Conservation (phyloP, 2,797 vertebrate genomes). For the Danio choprae region DNA sequence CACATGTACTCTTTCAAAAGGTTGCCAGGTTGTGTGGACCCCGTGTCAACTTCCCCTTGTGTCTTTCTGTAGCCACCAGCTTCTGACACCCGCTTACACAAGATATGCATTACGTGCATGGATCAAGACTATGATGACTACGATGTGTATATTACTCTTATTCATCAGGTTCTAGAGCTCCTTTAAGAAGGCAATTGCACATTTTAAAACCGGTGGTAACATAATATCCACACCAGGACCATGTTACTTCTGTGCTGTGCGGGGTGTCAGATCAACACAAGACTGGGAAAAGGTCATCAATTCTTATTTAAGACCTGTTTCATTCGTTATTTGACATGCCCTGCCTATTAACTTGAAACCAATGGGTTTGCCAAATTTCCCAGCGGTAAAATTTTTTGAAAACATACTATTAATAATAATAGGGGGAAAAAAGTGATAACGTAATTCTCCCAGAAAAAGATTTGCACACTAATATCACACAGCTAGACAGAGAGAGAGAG, state of each 20-base stretch:
- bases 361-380: constrained; percentile 67
- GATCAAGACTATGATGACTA: constrained; percentile 62
- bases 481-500: constrained; percentile 39
- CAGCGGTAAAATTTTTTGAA: constrained; percentile 69
- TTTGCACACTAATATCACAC: constrained; percentile 55
- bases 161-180: constrained; percentile 50
- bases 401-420: constrained; percentile 63
- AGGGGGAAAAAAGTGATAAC: constrained; percentile 61
- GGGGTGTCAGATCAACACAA: constrained; percentile 58
- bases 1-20: constrained; percentile 58
- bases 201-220: constrained; percentile 67
- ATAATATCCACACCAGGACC: constrained; percentile 70
- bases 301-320: constrained; percentile 70
- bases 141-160: constrained; percentile 63
- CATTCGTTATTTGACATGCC: constrained; percentile 63
- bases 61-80: constrained; percentile 54
- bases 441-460: constrained; percentile 35
- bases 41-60: constrained; percentile 40
- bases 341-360: constrained; percentile 59
- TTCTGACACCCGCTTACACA: constrained; percentile 59
- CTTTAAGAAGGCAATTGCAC: constrained; percentile 68
- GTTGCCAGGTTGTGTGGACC: constrained; percentile 56
- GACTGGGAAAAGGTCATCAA: constrained; percentile 67
- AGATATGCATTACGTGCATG: constrained; percentile 62
- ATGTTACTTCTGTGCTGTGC: constrained; percentile 58